Evolutionary conservation across 1,140 invertebrate genomes (phyloP).

Genomic region (Drosophila nikananu): DNA sequence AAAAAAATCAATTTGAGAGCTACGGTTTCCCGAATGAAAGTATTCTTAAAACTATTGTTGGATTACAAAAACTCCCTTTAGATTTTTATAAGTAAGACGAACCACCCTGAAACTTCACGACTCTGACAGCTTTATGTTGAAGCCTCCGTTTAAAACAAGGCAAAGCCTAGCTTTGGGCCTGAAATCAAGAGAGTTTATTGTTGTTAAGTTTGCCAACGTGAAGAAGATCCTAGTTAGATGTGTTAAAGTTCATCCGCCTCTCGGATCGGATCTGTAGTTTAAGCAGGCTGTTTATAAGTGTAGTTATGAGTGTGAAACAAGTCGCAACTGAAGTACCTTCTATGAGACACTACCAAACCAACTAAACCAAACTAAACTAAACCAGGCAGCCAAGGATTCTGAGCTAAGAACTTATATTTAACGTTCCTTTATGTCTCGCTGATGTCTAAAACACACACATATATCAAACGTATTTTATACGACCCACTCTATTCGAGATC

Average conservation of each 20-base stretch:
- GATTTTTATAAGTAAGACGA: background rate
- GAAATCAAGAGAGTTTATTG: slow-evolving; percentile 35
- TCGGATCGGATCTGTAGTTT: slow-evolving; percentile 25
- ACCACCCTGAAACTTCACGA: slow-evolving; percentile 16
- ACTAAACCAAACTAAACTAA: slow-evolving; percentile 30
- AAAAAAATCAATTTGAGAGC: background rate
- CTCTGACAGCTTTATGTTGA: slow-evolving; percentile 67
- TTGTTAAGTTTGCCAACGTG: slow-evolving; percentile 68
- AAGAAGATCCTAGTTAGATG: slow-evolving; percentile 47
- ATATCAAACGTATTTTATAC: slow-evolving; percentile 52
- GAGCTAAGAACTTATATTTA: slow-evolving; percentile 30
- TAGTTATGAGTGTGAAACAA: slow-evolving; percentile 52
- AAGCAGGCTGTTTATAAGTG: slow-evolving; percentile 26
- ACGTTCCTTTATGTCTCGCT: slow-evolving; percentile 58
- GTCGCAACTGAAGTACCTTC: slow-evolving; percentile 81
- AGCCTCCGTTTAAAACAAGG: slow-evolving; percentile 52
- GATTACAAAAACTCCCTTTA: background rate
- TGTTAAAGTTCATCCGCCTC: slow-evolving; percentile 59
- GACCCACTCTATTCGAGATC: slow-evolving; percentile 29
- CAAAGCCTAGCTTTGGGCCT: slow-evolving; percentile 68
- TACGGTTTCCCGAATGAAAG: background rate
- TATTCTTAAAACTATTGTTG: background rate
- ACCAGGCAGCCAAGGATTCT: slow-evolving; percentile 31
- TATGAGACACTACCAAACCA: slow-evolving; percentile 43
- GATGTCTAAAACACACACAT: slow-evolving; percentile 13